Percentiles rank a stretch among this genome's conserved stretches.
Evolutionary conservation across 1,140 invertebrate genomes (phyloP).

Genomic region (Heterodera schachtii): DNA sequence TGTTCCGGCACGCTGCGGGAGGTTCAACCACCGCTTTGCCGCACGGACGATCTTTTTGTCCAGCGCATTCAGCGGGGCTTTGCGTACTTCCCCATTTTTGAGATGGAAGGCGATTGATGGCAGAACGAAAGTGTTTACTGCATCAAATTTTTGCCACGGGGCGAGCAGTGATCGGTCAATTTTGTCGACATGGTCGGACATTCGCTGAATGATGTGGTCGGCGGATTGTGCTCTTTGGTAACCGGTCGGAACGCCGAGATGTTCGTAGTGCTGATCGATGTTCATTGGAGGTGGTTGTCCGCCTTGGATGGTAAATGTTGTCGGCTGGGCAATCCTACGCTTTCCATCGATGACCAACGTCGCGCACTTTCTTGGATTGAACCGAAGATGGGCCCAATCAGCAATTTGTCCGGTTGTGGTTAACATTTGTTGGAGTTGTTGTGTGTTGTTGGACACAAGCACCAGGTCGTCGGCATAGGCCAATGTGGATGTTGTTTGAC

Average conservation of each 20-base stretch:
- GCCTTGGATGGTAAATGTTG: constrained; percentile 17
- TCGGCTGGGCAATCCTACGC: background rate
- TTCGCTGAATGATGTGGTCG: constrained; percentile 2
- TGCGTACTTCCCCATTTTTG: too few species aligned
- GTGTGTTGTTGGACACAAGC: too few species aligned
- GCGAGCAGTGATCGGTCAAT: too few species aligned
- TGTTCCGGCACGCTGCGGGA: constrained; percentile 14
- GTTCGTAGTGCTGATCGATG: constrained; percentile 17
- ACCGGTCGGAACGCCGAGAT: constrained; percentile 35
- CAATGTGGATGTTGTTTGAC: too few species aligned
- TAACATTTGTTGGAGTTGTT: too few species aligned
- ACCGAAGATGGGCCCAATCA: constrained; percentile 25
- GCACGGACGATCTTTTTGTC: background rate
- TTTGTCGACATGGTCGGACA: too few species aligned
- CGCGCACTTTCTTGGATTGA: constrained; percentile 39
- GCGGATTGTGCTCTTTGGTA: constrained; percentile 3
- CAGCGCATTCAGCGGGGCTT: too few species aligned
- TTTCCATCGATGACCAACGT: constrained; percentile 1
- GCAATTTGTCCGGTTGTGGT: constrained; percentile 15
- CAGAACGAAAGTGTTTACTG: too few species aligned
- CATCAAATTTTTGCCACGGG: too few species aligned
- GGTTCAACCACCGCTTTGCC: constrained; percentile 13
- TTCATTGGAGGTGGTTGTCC: background rate
- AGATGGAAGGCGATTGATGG: too few species aligned
- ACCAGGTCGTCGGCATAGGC: too few species aligned